These are phyloP conservation scores for Otocyon megalotis DNA, from an alignment of 2,113 vertebrate species.

Conservation along the genomic window DNA sequence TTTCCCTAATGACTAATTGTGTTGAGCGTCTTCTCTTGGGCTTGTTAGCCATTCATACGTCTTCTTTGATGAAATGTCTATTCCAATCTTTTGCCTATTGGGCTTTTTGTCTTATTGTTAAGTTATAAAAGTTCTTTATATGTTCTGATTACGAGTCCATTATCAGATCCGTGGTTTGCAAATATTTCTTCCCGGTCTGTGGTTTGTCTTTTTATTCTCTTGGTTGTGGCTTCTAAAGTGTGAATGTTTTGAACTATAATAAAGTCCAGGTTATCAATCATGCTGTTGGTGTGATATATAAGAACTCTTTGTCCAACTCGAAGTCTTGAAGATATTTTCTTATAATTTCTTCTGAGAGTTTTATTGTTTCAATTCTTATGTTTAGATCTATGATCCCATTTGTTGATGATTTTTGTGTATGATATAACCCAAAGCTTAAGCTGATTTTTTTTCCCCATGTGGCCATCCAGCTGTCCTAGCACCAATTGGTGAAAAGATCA, in stretches of 20 bases:
- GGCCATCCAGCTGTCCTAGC: neutral
- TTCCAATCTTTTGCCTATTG: neutral
- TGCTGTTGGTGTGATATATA: neutral
- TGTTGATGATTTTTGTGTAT: slow-evolving; percentile 1
- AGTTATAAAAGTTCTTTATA: slow-evolving; percentile 22
- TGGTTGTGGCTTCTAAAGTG: neutral
- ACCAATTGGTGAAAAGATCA: neutral
- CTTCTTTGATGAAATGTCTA: slow-evolving; percentile 40
- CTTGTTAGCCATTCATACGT: neutral
- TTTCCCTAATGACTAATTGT: slow-evolving; percentile 8
- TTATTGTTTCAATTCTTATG: neutral
- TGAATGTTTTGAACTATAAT: neutral
- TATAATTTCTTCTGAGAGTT: neutral
- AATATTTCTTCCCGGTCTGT: neutral
- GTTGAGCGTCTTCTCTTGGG: neutral
- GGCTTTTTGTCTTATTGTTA: neutral
- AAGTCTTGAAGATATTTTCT: neutral
- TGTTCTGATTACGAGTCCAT: neutral
- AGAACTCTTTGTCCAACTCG: neutral
- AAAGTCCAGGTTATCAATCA: neutral
- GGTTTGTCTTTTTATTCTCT: neutral
- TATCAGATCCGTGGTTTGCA: neutral
- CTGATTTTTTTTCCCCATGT: neutral
- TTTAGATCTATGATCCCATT: neutral
- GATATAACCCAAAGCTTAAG: neutral